Conservation (phyloP, 2,888 invertebrate species). For the Drosophila lacicola region DNA sequence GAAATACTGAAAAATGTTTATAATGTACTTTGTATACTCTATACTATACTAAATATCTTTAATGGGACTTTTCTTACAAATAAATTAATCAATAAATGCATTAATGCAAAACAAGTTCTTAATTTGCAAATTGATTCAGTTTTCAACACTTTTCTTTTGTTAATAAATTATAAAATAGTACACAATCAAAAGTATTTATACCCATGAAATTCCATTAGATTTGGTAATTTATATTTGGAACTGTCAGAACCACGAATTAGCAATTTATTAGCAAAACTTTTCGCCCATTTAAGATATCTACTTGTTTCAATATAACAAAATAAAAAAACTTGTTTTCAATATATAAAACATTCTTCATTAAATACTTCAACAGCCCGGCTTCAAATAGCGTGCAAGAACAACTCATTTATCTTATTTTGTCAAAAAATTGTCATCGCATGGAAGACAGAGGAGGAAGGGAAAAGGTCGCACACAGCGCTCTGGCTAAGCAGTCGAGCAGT, state of each 20-base stretch:
- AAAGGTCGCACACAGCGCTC: slow-evolving; percentile 59
- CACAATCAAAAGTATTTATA: too few relatives aligned
- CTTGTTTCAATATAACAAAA: neutral
- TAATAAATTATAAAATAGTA: too few relatives aligned
- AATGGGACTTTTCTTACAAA: neutral
- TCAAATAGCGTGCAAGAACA: slow-evolving; percentile 29
- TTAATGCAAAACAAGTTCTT: too few relatives aligned
- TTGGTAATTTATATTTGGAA: too few relatives aligned
- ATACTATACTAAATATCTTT: neutral
- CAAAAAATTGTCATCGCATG: slow-evolving; percentile 79
- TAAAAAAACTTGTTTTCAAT: neutral
- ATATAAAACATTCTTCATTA: neutral
- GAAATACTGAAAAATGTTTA: neutral
- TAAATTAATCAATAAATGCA: too few relatives aligned
- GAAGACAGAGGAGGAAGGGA: slow-evolving; percentile 12
- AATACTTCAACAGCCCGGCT: slow-evolving; percentile 6
- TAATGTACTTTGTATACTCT: slow-evolving; percentile 9
- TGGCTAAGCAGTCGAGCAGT: slow-evolving; percentile 66
- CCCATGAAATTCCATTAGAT: too few relatives aligned
- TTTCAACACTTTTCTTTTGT: too few relatives aligned
- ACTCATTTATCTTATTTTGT: slow-evolving; percentile 84
- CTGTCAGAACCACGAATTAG: too few relatives aligned
- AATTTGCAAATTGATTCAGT: too few relatives aligned
- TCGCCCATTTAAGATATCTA: neutral
- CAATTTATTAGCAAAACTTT: too few relatives aligned